phyloP scores from a whole-genome alignment of 1,140 invertebrate genomes.

The Scylla paramamosain region DNA sequence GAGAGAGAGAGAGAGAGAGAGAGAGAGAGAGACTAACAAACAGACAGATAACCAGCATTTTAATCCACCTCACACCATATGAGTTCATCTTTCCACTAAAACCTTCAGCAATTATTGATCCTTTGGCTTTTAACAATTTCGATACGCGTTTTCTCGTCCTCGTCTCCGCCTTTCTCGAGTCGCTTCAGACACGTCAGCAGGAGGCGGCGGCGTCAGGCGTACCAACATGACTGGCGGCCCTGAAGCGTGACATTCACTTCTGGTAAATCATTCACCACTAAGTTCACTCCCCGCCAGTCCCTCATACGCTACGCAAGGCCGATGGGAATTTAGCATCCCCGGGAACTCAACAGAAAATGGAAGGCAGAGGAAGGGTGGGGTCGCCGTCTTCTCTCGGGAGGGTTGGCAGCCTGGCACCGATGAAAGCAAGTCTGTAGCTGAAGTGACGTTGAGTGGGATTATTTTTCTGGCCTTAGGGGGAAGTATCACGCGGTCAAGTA shows the following conservation, averaged over 20 bases:
- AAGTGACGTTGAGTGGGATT: neutral
- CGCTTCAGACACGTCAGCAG: too few relatives aligned
- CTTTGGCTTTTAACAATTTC: neutral
- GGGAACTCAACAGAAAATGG: neutral
- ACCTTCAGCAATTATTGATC: too few relatives aligned
- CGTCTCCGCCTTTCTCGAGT: neutral
- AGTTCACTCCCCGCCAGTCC: neutral
- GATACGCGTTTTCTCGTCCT: neutral
- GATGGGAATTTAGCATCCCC: neutral
- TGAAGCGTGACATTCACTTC: neutral
- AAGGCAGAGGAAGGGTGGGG: neutral
- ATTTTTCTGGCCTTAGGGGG: neutral
- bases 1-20: neutral
- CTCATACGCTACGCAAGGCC: neutral
- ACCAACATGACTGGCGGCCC: neutral
- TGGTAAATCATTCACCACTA: neutral
- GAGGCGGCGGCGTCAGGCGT: neutral
- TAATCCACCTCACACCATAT: too few relatives aligned
- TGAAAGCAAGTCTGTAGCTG: conserved; percentile 7
- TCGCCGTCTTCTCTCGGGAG: neutral
- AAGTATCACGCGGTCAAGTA: neutral
- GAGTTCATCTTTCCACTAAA: too few relatives aligned
- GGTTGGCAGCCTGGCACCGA: neutral
- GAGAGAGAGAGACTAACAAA: neutral
- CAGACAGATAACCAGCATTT: neutral